These are phyloP conservation scores for Melanostoma mellinum DNA, from an alignment of 2,888 invertebrate species.

Conservation along the genomic window DNA sequence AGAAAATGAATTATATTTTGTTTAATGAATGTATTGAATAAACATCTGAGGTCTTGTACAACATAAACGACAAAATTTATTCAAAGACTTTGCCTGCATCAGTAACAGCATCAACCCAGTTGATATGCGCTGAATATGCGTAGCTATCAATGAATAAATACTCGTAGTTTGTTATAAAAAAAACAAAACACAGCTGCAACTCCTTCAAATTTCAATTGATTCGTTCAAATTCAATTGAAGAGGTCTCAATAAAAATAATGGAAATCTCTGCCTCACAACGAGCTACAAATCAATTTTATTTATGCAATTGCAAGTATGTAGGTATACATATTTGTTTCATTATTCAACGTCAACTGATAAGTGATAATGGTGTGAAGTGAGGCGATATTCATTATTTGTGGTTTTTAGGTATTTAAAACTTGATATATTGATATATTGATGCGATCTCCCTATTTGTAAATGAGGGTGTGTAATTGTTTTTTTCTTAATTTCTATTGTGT, in stretches of 20 bases:
- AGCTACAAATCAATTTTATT: not conserved
- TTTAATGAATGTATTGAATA: too few relatives aligned
- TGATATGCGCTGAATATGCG: too few relatives aligned
- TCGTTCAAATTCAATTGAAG: slow-evolving; percentile 9
- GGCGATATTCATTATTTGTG: not conserved
- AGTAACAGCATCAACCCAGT: too few relatives aligned
- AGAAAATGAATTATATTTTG: too few relatives aligned
- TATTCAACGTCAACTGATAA: not conserved
- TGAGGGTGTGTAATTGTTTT: too few relatives aligned
- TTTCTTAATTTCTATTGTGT: too few relatives aligned
- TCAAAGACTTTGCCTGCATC: too few relatives aligned
- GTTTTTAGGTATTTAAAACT: not conserved
- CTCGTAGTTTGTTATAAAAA: slow-evolving; percentile 1
- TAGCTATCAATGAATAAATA: not conserved
- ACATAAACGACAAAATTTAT: too few relatives aligned
- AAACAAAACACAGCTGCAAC: slow-evolving; percentile 7
- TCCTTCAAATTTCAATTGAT: slow-evolving; percentile 5
- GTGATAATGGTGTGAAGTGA: slow-evolving; percentile 4
- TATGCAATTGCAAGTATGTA: slow-evolving; percentile 9
- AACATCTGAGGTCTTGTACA: too few relatives aligned
- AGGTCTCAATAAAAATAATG: slow-evolving; percentile 4
- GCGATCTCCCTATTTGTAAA: too few relatives aligned
- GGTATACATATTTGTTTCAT: too few relatives aligned
- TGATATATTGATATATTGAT: too few relatives aligned
- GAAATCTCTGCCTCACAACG: not conserved